These are phyloP conservation scores for Phrynocephalus versicolor DNA, from an alignment of 2,113 vertebrate genomes.

Conservation along the genomic window DNA sequence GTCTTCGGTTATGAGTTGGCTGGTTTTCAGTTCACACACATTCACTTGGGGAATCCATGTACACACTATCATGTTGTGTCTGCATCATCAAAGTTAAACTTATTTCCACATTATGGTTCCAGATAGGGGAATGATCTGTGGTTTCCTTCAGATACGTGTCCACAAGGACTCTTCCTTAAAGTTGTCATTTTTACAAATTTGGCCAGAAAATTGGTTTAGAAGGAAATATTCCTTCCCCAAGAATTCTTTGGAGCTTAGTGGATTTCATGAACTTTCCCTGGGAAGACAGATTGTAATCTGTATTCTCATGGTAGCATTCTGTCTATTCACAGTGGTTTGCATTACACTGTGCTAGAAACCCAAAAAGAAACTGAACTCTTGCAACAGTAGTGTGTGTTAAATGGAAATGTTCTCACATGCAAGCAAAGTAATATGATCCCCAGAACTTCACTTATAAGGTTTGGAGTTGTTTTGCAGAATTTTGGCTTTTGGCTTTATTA, in stretches of 20 bases:
- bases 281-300: not conserved
- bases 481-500: not conserved
- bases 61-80: not conserved
- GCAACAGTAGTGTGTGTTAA: not conserved
- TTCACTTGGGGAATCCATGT: slow-evolving; percentile 7
- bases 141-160: not conserved
- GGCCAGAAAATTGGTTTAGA: not conserved
- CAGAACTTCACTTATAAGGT: not conserved
- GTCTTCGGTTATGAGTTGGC: not conserved
- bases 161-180: not conserved
- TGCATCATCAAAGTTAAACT: not conserved
- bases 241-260: not conserved
- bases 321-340: not conserved
- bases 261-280: not conserved
- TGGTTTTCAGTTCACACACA: not conserved
- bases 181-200: not conserved
- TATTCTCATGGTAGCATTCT: not conserved
- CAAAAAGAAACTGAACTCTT: not conserved
- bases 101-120: not conserved
- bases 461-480: not conserved
- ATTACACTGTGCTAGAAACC: not conserved
- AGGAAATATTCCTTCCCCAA: not conserved
- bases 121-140: not conserved
- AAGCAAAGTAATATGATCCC: not conserved
- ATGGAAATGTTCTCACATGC: not conserved